Base-by-base conservation (phyloP, 2,113 vertebrate species). In the Toxotes chatareus region DNA sequence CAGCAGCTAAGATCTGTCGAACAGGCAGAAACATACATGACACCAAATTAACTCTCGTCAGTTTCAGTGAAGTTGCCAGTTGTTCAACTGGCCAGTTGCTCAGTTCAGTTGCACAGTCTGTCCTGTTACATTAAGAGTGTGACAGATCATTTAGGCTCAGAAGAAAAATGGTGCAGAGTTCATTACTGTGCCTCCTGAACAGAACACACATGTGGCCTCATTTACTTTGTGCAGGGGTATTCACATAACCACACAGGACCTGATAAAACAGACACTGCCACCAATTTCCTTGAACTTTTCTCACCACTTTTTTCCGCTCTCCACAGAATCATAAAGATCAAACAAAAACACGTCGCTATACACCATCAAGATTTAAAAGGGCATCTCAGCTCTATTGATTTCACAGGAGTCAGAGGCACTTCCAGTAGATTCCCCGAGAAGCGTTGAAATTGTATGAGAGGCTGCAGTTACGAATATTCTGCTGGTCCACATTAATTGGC, bases 401-500 rank as follows among this genome's bases (percentile, higher is more conserved):
- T 91, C 92, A 79, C 84, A 63, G 76, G 83, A 91, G 86, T 87
- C 88, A 85, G 85, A 88, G 81, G 63, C 90, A 82, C 85, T 94
- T 90, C 74, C 78, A 89, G 86, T 84, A 88, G 81, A 93, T 90
- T 91, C 88, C 76, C 68, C 12, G 71, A 92, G 89, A 91, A 86
- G 83, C 87, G 84, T 76, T 91, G 84, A 90, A 89, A 92, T 88
- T 86, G 76, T 83, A 76, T 55, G 76, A 93, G 84, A 88, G 84
- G 85, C 82, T 90, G 84, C 86, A 75, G 88, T 77, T 73, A 73
- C 84, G 88, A 93, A 91, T 93, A 93, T 93, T 90, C 86, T 92
- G 82, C 75, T 62, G 82, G 89, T 92, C 88, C 87, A 71, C 89
- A 87, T 94, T 95, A 95, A 95, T 95, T 95, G 93, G 94, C 94